Base-by-base conservation (phyloP, 1,140 invertebrate species). In the Leucophenga varia region DNA sequence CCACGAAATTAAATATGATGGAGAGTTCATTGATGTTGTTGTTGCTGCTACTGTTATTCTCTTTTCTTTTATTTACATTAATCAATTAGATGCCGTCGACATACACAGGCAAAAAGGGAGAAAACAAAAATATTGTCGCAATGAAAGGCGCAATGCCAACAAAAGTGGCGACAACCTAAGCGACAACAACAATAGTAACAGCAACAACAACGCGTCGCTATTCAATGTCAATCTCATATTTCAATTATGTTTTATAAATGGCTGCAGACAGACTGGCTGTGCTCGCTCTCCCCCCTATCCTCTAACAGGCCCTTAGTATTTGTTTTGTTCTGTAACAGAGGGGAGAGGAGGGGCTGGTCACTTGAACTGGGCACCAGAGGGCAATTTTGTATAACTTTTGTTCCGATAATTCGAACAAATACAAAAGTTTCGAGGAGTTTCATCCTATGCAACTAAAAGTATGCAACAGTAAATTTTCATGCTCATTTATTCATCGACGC, bases 191-290 rank as follows among this genome's bases (percentile, higher is more conserved):
- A 25, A 25, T 54, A 57, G 35, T 49, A 48, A 37, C 46, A 51
- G 28, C 38, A 50, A 37, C 46, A 47, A 19, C 43, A 52, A 45
- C 32, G 40, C 46, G 32, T 38, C 18, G 61, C 55, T 58, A 64
- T 64, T 65, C 51, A 65, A 65, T 65, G 58, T 65, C 61, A 61
- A 67, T 65, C 61, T 65, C 63, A 59, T 67, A 67, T 65, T 65
- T 65, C 61, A 65, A 65, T 65, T 67, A 65, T 64, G 58, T 60
- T 64, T 61, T 65, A 61, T 64, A 64, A 64, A 64, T 64, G 61
- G 63, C 61, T 48, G 50, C 58, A 64, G 61, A 65, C 61, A 52
- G 44, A 52, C 25, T 40, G 56, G 43, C 60, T 64, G 60, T 43
- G 48, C 39, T 31, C 42, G 38, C 43, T 41, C 43, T 52, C 35